These are phyloP conservation scores for Tyria jacobaeae DNA, from an alignment of 2,888 invertebrate species.

Conservation along the genomic window DNA sequence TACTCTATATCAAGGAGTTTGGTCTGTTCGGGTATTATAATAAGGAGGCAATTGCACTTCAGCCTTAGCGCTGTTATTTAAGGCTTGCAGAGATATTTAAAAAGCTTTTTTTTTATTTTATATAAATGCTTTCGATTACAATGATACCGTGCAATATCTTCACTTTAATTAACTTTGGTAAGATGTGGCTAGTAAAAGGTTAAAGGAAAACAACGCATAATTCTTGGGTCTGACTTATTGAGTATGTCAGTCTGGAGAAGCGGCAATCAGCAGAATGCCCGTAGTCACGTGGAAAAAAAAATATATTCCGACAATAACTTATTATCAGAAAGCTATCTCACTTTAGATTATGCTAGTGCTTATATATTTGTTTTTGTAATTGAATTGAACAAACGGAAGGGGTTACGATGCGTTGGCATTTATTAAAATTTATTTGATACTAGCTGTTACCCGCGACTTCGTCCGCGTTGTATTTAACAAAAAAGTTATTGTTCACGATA, in stretches of 20 bases:
- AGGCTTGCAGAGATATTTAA: constrained; percentile 47
- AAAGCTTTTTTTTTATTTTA: constrained; percentile 24
- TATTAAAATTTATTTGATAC: constrained; percentile 36
- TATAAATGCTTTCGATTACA: constrained; percentile 25
- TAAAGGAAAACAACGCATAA: neutral
- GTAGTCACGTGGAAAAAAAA: too few species aligned
- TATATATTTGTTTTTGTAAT: constrained; percentile 64
- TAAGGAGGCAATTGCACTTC: constrained; percentile 41
- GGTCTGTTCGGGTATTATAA: neutral
- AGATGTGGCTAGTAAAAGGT: neutral
- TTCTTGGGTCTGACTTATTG: too few species aligned
- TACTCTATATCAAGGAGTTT: neutral
- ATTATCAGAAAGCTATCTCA: constrained; percentile 43
- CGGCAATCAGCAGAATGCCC: too few species aligned
- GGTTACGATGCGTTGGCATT: constrained; percentile 49
- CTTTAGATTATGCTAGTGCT: constrained; percentile 63
- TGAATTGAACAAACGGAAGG: constrained; percentile 59
- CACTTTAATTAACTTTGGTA: constrained; percentile 4
- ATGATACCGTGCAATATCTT: constrained; percentile 9
- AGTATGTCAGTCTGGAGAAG: too few species aligned
- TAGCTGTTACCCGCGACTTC: too few species aligned
- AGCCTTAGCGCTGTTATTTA: too few species aligned
- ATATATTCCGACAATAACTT: too few species aligned
- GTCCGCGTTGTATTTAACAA: too few species aligned
- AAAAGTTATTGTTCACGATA: too few species aligned